phyloP scores from a whole-genome alignment of 2,797 vertebrate genomes.

The Eurystomus glaucurus region DNA sequence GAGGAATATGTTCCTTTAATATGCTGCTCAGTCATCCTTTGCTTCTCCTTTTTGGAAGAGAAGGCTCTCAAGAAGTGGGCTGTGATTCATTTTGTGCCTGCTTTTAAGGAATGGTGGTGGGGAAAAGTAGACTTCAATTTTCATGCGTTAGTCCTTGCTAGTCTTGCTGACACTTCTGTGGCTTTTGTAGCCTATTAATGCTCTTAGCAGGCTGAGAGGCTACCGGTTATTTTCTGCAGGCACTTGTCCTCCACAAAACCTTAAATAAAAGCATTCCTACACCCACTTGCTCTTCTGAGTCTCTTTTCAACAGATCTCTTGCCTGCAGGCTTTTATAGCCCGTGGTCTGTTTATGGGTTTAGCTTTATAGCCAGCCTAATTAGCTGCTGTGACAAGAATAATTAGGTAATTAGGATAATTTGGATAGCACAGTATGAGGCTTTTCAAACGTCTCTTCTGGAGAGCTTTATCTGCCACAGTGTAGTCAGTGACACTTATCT shows the following conservation, averaged over 20 bases:
- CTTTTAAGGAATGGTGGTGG: neutral
- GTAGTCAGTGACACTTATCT: constrained; percentile 7
- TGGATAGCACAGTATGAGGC: constrained; percentile 38
- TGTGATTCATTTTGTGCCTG: neutral
- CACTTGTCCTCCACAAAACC: neutral
- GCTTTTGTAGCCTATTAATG: neutral
- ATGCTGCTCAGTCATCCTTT: neutral
- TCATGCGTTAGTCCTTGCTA: neutral
- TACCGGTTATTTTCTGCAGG: neutral
- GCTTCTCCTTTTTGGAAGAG: neutral
- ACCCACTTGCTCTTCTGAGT: neutral
- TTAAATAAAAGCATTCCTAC: constrained; percentile 2
- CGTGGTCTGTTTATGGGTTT: constrained; percentile 54
- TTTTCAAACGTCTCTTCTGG: constrained; percentile 51
- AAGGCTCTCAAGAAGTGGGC: neutral
- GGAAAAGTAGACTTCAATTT: neutral
- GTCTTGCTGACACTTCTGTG: neutral
- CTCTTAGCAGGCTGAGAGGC: neutral
- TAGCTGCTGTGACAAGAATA: constrained; percentile 62
- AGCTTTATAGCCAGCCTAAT: constrained; percentile 59
- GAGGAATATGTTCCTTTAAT: neutral
- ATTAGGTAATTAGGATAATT: constrained; percentile 68
- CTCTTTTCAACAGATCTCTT: neutral
- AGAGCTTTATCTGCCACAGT: neutral
- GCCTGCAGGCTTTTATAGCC: constrained; percentile 28